These are phyloP conservation scores for Ophion ellenae DNA, from an alignment of 2,888 invertebrate species.

Conservation along the genomic window DNA sequence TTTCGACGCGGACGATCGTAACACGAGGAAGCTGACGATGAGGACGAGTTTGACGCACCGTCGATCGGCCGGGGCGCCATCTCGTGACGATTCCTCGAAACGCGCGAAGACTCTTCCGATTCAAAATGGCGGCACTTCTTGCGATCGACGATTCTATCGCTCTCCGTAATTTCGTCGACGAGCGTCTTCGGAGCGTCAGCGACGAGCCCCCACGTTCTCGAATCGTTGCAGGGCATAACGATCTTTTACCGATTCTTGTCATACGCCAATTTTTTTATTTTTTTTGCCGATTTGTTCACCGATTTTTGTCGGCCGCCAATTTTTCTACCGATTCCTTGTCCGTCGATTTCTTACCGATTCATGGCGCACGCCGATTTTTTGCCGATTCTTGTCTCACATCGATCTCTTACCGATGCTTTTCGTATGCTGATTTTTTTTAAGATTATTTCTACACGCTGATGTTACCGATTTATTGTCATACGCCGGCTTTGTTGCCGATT, in stretches of 20 bases:
- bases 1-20: slow-evolving; percentile 54
- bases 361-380: background rate
- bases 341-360: background rate
- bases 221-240: slow-evolving; percentile 61
- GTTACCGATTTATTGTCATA: too few species aligned
- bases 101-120: slow-evolving; percentile 1
- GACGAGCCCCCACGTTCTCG: slow-evolving; percentile 31
- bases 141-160: slow-evolving; percentile 32
- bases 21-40: slow-evolving; percentile 43
- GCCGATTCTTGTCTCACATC: background rate
- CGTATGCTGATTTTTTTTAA: too few species aligned
- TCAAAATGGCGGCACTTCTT: slow-evolving; percentile 24
- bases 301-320: background rate
- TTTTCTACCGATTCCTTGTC: background rate
- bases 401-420: background rate
- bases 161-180: slow-evolving; percentile 12
- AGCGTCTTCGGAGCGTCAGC: slow-evolving; percentile 41
- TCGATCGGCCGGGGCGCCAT: slow-evolving; percentile 57
- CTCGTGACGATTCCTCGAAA: slow-evolving; percentile 37
- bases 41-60: slow-evolving; percentile 48
- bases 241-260: background rate
- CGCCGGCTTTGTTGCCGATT: too few species aligned
- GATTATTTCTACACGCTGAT: too few species aligned
- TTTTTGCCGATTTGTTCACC: background rate
- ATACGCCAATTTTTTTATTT: background rate